Evolutionary conservation across 30 jellyfish, hydroid and myxozoan genomes (phyloP).

Genomic region (Aurelia aurita): DNA sequence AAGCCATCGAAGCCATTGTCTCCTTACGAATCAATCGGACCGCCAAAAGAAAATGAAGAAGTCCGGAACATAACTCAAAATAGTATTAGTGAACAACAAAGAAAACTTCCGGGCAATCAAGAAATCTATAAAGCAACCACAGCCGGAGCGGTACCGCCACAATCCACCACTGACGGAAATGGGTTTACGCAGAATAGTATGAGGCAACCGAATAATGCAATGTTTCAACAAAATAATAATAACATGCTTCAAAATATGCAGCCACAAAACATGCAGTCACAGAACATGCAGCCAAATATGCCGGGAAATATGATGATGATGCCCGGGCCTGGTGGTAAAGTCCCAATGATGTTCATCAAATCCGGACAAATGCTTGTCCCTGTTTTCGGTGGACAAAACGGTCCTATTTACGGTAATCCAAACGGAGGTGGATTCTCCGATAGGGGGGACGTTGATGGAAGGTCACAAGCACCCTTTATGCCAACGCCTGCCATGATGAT

Average conservation of each 20-base stretch:
- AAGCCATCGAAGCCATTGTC: slow-evolving; percentile 18
- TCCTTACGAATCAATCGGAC: slow-evolving; percentile 97
- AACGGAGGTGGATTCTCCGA: background rate
- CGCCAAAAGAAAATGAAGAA: slow-evolving; percentile 95
- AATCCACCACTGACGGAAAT: background rate
- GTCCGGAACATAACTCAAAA: slow-evolving; percentile 74
- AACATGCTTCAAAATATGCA: slow-evolving; percentile 31
- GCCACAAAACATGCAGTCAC: slow-evolving; percentile 3
- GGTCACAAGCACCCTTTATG: slow-evolving; percentile 50
- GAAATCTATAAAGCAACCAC: slow-evolving; percentile 44
- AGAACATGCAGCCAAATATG: slow-evolving; percentile 34
- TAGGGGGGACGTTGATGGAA: slow-evolving; percentile 27
- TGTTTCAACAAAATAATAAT: slow-evolving; percentile 29
- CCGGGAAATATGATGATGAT: slow-evolving; percentile 60
- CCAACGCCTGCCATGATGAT: slow-evolving; percentile 59
- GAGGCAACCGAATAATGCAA: slow-evolving; percentile 14
- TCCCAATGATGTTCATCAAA: slow-evolving; percentile 95
- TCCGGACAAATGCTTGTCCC: slow-evolving; percentile 96
- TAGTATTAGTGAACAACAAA: slow-evolving; percentile 9
- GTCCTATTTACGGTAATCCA: slow-evolving; percentile 39
- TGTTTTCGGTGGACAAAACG: slow-evolving; percentile 79
- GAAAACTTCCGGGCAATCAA: slow-evolving; percentile 45
- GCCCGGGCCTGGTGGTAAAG: slow-evolving; percentile 45
- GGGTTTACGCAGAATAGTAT: slow-evolving; percentile 3
- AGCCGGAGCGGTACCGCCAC: slow-evolving; percentile 22